Base-by-base conservation (phyloP, 2,113 vertebrate genomes). In the Tychaedon coryphoeus region DNA sequence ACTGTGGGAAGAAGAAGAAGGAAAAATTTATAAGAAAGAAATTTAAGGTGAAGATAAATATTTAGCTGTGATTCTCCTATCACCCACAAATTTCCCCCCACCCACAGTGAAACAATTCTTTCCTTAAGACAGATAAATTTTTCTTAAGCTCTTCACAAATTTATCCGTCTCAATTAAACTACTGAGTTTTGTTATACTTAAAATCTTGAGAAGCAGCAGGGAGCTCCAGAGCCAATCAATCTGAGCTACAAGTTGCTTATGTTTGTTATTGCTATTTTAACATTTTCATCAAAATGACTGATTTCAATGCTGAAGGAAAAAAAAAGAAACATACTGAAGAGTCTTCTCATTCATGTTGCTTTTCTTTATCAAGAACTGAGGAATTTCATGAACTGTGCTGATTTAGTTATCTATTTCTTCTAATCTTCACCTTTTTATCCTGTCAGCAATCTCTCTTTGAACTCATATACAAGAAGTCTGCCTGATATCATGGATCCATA, bases 21-120 rank as follows among this genome's bases (percentile, higher is more conserved):
- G 34, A 50, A 70, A 91, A 71, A 85, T 1, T 34, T 20, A 43
- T 40, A 40, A 40, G 40, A 40, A 14, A 40, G 70, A 91, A 71
- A 86, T 1, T 34, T 22, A 48, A 6, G 4, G 14, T 19, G 6
- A 90, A 75, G 8, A 51, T 14, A 65, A 70, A 86, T 25, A 61
- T 31, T n/a, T 19, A 57, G 25, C 16, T n/a, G n/a, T 54, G 23
- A 80, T 81, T 87, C 70, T 92, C 28, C 38, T 58, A 38, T n/a
- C 0, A 0, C 7, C 43, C 42, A n/a, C 19, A 28, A 43, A 29
- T n/a, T 34, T 10, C 48, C 5, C 18, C 24, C 3, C 31, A 24
- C 5, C 8, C 8, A 3, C 24, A 75, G 4, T 5, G 3, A 51
- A 76, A 60, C 8, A 47, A 65, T 3, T 26, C 14, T 24, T 60